Evolutionary conservation across 2,888 invertebrate species (phyloP), one percentile per base, ranked within the genome.

Genomic region (Apantesis nais): DNA sequence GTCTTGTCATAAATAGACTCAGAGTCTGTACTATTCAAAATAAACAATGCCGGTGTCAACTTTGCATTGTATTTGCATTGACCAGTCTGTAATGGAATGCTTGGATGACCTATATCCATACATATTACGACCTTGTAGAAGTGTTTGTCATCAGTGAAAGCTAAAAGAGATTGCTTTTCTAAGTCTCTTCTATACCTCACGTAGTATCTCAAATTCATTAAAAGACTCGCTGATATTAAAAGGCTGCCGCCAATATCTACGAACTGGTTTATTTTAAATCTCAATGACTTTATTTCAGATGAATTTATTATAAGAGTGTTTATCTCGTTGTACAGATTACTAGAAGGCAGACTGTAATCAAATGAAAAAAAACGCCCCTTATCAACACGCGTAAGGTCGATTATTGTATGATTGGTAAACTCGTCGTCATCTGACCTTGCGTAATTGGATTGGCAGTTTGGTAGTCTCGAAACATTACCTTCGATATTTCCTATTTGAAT

Each of bases 191-290:
- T 92, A 75, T 92, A 95, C 65, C 95, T 95, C 91, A 92, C 92
- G 72, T 93, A 95, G 80, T 93, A 92, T 73, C 94, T 96, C 78
- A 94, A 81, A 79, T 94, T 96, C 88, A 96, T 96, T 81, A 97
- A 95, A 84, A 98, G 93, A 67, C 97, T 97, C 0, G 97, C 92
- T 67, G 97, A 97, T 77, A 98, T 95, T 0, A 96, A 95, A 29
- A 98, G 87, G 2, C 97, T 98, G 0, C 98, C 98, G 0, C 98
- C 98, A 48, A 97, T 96, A 84, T 98, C 98, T 66, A 94, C 93
- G 37, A 97, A 96, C 71, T 97, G 96, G 55, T 96, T 96, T 19
- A 98, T 93, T 71, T 96, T 95, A 86, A 98, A 98, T 75, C 96
- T 96, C 66, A 98, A 93, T 0, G 97, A 95, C 58, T 96, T 96